These are phyloP conservation scores for Athripsodes cinereus DNA, from an alignment of 2,888 invertebrate genomes.

Conservation along the genomic window DNA sequence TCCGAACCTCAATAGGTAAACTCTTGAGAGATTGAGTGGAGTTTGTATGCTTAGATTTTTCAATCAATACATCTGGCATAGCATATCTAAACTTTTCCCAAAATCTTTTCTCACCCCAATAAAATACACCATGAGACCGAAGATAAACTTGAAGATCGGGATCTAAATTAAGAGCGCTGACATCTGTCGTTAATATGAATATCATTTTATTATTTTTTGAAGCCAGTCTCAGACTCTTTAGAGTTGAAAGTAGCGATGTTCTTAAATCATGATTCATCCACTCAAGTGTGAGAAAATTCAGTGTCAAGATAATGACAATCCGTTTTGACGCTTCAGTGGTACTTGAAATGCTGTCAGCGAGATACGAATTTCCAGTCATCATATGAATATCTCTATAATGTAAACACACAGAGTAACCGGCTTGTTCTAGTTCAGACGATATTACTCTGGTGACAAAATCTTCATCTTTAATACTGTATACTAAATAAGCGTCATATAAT, in stretches of 20 bases:
- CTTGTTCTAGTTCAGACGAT: constrained; percentile 65
- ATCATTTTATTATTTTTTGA: constrained; percentile 44
- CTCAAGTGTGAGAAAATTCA: constrained; percentile 65
- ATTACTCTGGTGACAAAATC: constrained; percentile 61
- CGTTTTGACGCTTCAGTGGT: constrained; percentile 49
- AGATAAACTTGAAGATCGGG: constrained; percentile 67
- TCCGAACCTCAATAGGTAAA: constrained; percentile 32
- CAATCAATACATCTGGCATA: constrained; percentile 68
- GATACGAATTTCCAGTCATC: constrained; percentile 47
- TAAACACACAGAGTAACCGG: constrained; percentile 41
- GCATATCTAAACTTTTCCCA: constrained; percentile 83
- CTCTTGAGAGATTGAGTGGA: constrained; percentile 49
- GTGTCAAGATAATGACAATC: constrained; percentile 59
- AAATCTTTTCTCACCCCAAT: constrained; percentile 80
- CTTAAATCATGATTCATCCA: constrained; percentile 55
- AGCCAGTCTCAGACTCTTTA: constrained; percentile 40
- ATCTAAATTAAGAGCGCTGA: constrained; percentile 68
- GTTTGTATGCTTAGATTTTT: constrained; percentile 54
- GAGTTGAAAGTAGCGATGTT: constrained; percentile 48
- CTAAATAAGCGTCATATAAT: constrained; percentile 81
- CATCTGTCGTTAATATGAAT: constrained; percentile 54
- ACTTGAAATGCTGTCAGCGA: constrained; percentile 53
- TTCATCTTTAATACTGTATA: constrained; percentile 78
- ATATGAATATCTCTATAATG: constrained; percentile 46
- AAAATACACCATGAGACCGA: constrained; percentile 63